A percentile compares a stretch with the other conserved stretches of the same genome.
Evolutionary conservation across 2,888 invertebrate genomes (phyloP).

Genomic region (Nemoura dubitans): DNA sequence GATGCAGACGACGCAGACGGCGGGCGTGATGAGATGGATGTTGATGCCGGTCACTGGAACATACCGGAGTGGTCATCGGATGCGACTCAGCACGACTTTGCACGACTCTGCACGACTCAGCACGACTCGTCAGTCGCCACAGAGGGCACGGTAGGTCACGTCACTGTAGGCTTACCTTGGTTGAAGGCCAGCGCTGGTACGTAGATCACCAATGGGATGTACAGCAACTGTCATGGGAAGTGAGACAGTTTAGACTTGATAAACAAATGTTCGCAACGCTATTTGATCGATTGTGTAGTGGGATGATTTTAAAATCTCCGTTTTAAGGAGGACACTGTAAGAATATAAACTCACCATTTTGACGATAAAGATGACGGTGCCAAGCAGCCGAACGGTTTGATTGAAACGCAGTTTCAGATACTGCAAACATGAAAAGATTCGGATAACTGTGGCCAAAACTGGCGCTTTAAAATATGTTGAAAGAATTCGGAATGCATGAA

Average conservation of each 20-base stretch:
- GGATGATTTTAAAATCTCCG: too few species aligned
- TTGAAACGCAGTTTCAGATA: constrained; percentile 75
- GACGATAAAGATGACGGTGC: constrained; percentile 73
- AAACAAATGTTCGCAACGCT: too few species aligned
- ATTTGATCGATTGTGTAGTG: too few species aligned
- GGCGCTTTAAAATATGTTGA: too few species aligned
- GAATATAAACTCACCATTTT: constrained; percentile 67
- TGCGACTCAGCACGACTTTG: background rate
- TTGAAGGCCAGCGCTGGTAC: constrained; percentile 87
- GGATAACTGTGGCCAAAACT: too few species aligned
- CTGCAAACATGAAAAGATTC: constrained; percentile 63
- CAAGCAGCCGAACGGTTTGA: constrained; percentile 72
- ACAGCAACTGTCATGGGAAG: constrained; percentile 63
- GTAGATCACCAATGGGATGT: constrained; percentile 86
- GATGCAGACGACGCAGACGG: constrained; percentile 87
- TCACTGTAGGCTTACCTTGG: constrained; percentile 69
- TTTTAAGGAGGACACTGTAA: too few species aligned
- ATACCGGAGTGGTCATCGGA: constrained; percentile 35
- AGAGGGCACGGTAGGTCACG: background rate
- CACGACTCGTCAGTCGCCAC: background rate
- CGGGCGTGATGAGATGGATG: constrained; percentile 79
- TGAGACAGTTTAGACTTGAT: too few species aligned
- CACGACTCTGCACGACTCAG: too few species aligned
- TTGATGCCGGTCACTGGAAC: constrained; percentile 82
- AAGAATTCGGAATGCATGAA: too few species aligned